Percentiles rank a stretch among this genome's conserved stretches.
These are phyloP conservation scores for Thecophora atra DNA, from an alignment of 2,888 invertebrate species.

Conservation along the genomic window DNA sequence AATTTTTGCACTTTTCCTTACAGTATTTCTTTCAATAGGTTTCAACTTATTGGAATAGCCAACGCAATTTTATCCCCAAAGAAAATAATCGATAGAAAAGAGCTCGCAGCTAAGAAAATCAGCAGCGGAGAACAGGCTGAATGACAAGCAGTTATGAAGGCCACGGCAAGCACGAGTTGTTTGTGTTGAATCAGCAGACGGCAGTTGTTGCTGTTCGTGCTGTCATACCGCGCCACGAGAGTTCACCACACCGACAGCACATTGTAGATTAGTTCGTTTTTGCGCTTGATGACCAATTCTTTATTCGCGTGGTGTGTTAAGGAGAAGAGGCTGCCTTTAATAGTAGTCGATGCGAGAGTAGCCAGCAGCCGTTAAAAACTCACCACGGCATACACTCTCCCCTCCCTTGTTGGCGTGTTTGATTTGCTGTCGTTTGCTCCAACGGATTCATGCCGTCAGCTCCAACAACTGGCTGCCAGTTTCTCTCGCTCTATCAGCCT, in stretches of 20 bases:
- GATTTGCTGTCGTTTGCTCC: neutral
- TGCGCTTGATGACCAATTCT: too few relatives aligned
- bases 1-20: too few relatives aligned
- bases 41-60: too few relatives aligned
- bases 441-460: neutral
- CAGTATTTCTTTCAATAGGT: too few relatives aligned
- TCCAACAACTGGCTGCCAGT: neutral
- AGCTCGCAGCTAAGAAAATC: neutral
- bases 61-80: too few relatives aligned
- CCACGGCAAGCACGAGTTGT: constrained; percentile 23
- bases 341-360: too few relatives aligned
- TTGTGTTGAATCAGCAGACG: neutral
- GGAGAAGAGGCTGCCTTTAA: too few relatives aligned
- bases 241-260: constrained; percentile 1
- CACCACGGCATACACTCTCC: too few relatives aligned
- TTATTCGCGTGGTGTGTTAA: too few relatives aligned
- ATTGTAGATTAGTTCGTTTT: too few relatives aligned
- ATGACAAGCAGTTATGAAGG: constrained; percentile 36
- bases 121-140: constrained; percentile 46
- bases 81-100: too few relatives aligned
- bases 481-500: constrained; percentile 3
- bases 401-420: neutral
- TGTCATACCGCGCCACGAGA: neutral
- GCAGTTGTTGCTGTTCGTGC: constrained; percentile 3
- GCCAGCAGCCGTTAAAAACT: too few relatives aligned